Conservation (phyloP, 1,140 invertebrate genomes). For the Drosophila elegans region DNA sequence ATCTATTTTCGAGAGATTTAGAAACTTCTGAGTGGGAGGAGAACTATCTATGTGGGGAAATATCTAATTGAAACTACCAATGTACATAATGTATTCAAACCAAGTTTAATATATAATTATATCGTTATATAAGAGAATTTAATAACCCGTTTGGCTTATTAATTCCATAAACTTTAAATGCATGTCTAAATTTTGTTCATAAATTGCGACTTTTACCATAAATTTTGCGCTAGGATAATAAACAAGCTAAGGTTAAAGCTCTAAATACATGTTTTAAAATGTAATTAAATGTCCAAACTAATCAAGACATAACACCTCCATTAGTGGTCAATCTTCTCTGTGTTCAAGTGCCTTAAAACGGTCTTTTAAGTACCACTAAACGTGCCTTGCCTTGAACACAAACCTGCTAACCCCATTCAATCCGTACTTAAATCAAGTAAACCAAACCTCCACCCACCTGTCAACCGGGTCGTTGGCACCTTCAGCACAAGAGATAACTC, state of each 20-base stretch:
- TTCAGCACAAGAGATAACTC: slow-evolving; percentile 31
- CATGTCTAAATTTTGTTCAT: no score
- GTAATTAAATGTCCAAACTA: neutral
- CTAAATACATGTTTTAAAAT: neutral
- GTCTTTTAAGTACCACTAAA: slow-evolving; percentile 4
- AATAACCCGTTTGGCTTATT: no score
- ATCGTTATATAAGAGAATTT: no score
- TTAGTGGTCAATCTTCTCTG: slow-evolving; percentile 1
- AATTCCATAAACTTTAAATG: no score
- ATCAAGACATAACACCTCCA: slow-evolving; percentile 7
- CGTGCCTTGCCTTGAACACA: slow-evolving; percentile 2
- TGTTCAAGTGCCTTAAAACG: slow-evolving; percentile 1
- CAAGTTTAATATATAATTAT: no score
- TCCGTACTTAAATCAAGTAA: slow-evolving; percentile 19
- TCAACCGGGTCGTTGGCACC: slow-evolving; percentile 27
- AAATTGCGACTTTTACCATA: no score
- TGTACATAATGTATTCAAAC: no score
- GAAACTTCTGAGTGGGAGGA: no score
- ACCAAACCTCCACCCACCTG: slow-evolving; percentile 25
- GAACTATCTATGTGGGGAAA: neutral
- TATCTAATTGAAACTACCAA: neutral
- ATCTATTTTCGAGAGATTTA: slow-evolving; percentile 11
- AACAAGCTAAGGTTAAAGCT: neutral
- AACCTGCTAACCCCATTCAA: slow-evolving; percentile 39
- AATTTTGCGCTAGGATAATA: no score